phyloP scores from a whole-genome alignment of 2,888 invertebrate genomes.

The Drosophila meridionalis region DNA sequence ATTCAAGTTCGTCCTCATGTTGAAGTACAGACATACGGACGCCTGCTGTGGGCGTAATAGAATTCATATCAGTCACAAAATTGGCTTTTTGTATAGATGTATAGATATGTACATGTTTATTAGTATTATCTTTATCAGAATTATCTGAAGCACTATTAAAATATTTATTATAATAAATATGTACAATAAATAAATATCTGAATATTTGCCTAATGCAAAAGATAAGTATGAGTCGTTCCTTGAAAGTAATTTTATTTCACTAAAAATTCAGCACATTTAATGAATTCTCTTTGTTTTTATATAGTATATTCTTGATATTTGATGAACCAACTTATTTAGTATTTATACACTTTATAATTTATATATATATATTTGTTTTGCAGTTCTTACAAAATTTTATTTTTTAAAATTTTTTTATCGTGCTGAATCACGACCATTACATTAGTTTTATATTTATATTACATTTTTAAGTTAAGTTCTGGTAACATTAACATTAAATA shows the following conservation, averaged over 20 bases:
- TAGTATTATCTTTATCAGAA: not conserved
- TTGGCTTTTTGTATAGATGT: not conserved
- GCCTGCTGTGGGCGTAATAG: not conserved
- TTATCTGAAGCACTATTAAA: not conserved
- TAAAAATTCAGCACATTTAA: not conserved
- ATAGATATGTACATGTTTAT: not conserved
- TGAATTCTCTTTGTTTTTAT: not conserved
- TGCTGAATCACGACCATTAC: no score
- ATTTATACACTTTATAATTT: not conserved
- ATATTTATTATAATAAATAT: not conserved
- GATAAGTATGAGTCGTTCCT: no score
- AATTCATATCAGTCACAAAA: not conserved
- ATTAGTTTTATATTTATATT: no score
- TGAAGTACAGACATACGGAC: not conserved
- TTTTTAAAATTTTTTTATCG: no score
- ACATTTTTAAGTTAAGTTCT: no score
- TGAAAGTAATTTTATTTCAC: not conserved
- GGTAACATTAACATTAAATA: no score
- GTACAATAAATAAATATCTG: no score
- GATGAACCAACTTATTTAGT: not conserved
- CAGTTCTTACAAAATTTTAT: no score
- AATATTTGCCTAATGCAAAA: not conserved
- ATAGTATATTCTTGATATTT: not conserved
- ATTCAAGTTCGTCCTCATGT: not conserved
- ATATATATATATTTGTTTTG: no score